Percentiles rank a stretch among this genome's conserved stretches.
These are phyloP conservation scores for Xiphophorus maculatus DNA, from an alignment of 2,113 vertebrate genomes.

Conservation along the genomic window DNA sequence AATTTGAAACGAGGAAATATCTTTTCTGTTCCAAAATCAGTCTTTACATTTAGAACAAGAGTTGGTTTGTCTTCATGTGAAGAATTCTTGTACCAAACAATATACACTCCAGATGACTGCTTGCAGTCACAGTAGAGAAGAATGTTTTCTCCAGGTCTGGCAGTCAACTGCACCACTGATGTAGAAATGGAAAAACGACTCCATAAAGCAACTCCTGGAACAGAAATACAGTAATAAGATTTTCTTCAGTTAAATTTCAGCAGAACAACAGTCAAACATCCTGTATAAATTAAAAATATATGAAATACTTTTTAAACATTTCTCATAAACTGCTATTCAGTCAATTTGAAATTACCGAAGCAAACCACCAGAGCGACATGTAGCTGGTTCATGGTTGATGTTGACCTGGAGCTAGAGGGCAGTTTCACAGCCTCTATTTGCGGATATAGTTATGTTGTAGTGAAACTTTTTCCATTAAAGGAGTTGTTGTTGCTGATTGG, in stretches of 20 bases:
- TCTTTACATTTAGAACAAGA: slow-evolving; percentile 15
- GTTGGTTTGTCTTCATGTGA: slow-evolving; percentile 51
- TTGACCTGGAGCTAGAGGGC: not conserved
- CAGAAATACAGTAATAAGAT: not conserved
- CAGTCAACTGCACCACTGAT: slow-evolving; percentile 16
- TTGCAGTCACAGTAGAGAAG: slow-evolving; percentile 52
- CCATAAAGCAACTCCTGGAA: slow-evolving; percentile 3
- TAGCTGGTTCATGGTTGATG: slow-evolving; percentile 18
- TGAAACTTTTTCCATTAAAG: not conserved
- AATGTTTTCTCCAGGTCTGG: slow-evolving; percentile 42
- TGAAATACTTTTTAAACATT: not conserved
- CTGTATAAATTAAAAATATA: no score
- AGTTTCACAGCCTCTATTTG: not conserved
- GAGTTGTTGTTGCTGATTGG: slow-evolving; percentile 19
- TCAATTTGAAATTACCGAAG: not conserved
- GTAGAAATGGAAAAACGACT: slow-evolving; percentile 3
- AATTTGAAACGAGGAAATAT: not conserved
- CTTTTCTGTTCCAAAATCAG: fast-evolving
- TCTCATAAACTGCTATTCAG: not conserved
- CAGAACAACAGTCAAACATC: no score
- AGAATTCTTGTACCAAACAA: slow-evolving; percentile 56
- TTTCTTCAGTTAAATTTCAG: no score
- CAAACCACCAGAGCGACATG: not conserved
- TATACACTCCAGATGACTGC: not conserved
- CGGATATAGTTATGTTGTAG: not conserved